These are phyloP conservation scores for Pagrus major DNA, from an alignment of 2,113 vertebrate species.

Conservation along the genomic window DNA sequence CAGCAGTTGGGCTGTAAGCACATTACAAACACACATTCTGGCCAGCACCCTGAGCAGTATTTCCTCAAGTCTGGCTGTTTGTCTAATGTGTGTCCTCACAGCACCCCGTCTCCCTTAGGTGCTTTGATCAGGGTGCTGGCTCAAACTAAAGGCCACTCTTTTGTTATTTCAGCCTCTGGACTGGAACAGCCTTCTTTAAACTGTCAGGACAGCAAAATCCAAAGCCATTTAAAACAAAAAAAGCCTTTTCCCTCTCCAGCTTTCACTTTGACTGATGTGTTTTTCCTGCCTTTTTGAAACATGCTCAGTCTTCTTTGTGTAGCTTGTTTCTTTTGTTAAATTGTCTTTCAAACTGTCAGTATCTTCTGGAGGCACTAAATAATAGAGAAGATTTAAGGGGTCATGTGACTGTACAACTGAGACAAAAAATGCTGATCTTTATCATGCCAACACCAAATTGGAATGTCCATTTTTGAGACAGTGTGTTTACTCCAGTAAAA, in stretches of 20 bases:
- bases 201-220: conserved; percentile 34
- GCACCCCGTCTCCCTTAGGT: neutral
- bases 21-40: neutral
- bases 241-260: neutral
- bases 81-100: neutral
- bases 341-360: conserved; percentile 18
- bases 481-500: no score
- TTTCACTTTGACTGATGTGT: conserved; percentile 33
- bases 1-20: neutral
- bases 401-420: neutral
- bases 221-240: neutral
- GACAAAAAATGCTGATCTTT: neutral
- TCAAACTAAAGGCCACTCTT: conserved; percentile 37
- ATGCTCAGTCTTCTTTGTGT: conserved; percentile 7
- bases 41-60: neutral
- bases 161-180: conserved; percentile 36
- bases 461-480: neutral
- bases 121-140: neutral
- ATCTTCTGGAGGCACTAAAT: neutral
- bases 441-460: neutral
- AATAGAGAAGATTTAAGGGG: conserved; percentile 4
- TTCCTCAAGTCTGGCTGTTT: neutral
- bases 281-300: conserved; percentile 20
- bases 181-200: conserved; percentile 45
- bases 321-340: conserved; percentile 27